Evolutionary conservation across 2,113 vertebrate species (phyloP).

Genomic region (Tretioscincus oriximinensis): DNA sequence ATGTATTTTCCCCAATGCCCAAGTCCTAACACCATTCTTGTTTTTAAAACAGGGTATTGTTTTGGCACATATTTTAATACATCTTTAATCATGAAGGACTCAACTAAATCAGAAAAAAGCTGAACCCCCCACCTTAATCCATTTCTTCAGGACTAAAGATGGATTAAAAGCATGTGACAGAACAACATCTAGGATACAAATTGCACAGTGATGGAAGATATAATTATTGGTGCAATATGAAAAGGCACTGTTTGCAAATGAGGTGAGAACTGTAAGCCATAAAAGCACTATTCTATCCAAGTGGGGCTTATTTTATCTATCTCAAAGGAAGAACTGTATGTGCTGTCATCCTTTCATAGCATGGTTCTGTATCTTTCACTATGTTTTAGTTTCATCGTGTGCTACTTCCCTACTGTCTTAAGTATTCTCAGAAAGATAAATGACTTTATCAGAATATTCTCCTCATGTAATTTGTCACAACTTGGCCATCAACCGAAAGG

Average conservation of each 20-base stretch:
- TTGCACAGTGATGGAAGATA: background rate
- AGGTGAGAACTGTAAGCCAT: background rate
- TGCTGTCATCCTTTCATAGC: background rate
- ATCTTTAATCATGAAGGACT: too few species aligned
- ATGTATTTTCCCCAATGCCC: too few species aligned
- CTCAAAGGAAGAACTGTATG: background rate
- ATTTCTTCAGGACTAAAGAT: too few species aligned
- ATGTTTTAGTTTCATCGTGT: constrained; percentile 34
- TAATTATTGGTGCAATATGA: background rate
- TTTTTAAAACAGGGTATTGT: too few species aligned
- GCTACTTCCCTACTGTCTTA: constrained; percentile 18
- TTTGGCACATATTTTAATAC: too few species aligned
- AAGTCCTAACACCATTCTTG: too few species aligned
- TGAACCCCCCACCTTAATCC: too few species aligned
- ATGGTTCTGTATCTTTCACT: constrained; percentile 18
- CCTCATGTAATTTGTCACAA: constrained; percentile 64
- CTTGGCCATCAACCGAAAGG: constrained; percentile 47
- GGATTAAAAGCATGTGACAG: too few species aligned
- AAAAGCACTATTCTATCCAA: background rate
- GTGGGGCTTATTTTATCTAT: constrained; percentile 14
- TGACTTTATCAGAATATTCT: constrained; percentile 60
- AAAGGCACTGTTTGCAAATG: background rate
- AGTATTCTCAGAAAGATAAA: constrained; percentile 57
- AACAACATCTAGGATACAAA: too few species aligned
- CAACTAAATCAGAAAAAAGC: too few species aligned